Percentiles rank a stretch among this genome's conserved stretches.
phyloP scores from a whole-genome alignment of 2,113 vertebrate species.

The Salminus brasiliensis region DNA sequence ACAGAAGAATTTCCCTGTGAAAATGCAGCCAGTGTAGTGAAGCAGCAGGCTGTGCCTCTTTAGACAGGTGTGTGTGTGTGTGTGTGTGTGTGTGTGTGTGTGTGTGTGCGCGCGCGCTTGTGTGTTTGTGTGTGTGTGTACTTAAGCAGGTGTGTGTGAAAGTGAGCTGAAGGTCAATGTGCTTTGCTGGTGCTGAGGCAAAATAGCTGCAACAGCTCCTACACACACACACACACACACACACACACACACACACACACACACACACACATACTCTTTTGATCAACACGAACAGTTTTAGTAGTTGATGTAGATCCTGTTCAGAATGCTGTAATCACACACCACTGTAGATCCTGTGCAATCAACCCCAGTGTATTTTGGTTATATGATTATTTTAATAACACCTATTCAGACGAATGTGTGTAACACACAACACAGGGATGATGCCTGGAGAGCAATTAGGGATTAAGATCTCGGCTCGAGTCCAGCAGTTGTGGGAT shows the following conservation, averaged over 20 bases:
- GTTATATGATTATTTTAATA: too few relatives aligned
- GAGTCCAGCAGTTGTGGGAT: neutral
- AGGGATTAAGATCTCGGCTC: neutral
- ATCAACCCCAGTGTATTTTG: neutral
- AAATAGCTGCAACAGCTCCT: slow-evolving; percentile 51
- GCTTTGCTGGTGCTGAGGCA: slow-evolving; percentile 1
- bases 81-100: slow-evolving; percentile 29
- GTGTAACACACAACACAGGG: too few relatives aligned
- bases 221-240: slow-evolving; percentile 42
- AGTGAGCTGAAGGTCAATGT: slow-evolving; percentile 32
- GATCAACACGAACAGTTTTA: too few relatives aligned
- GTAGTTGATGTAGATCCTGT: too few relatives aligned
- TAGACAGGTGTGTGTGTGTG: slow-evolving; percentile 24
- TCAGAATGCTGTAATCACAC: neutral
- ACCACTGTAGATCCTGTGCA: neutral
- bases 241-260: neutral
- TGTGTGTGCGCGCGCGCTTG: neutral
- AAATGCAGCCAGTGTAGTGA: neutral
- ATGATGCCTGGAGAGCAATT: neutral
- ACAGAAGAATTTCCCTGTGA: neutral
- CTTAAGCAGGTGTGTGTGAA: neutral
- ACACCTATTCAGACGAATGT: too few relatives aligned
- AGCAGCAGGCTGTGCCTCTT: neutral
- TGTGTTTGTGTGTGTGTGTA: slow-evolving; percentile 18
- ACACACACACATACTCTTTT: too few relatives aligned